Conservation (phyloP, 2,888 invertebrate species). For the Galeruca laticollis region DNA sequence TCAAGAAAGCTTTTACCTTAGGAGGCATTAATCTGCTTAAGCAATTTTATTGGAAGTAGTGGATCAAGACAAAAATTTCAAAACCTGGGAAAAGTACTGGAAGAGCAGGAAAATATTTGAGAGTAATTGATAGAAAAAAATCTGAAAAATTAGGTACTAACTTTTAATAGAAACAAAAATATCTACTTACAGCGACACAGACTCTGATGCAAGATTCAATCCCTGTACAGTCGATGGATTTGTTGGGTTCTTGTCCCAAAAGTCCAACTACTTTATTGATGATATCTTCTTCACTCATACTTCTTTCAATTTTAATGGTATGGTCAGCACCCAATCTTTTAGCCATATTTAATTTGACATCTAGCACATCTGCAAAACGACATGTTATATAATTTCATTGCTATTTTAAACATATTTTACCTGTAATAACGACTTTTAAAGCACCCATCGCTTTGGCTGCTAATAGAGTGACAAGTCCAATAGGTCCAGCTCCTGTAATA, state of each 20-base stretch:
- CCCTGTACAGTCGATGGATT: conserved; percentile 91
- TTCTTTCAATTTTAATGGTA: conserved; percentile 72
- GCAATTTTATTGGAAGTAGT: too few relatives aligned
- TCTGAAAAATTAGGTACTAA: too few relatives aligned
- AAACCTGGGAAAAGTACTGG: too few relatives aligned
- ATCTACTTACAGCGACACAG: conserved; percentile 76
- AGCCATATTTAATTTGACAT: conserved; percentile 75
- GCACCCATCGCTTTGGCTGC: conserved; percentile 90
- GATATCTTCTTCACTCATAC: conserved; percentile 71
- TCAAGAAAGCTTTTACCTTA: too few relatives aligned
- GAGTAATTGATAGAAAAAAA: too few relatives aligned
- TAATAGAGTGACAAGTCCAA: conserved; percentile 85
- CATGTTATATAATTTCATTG: background rate
- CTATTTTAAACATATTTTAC: conserved; percentile 62
- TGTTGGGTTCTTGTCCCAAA: conserved; percentile 76
- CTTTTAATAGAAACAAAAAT: too few relatives aligned
- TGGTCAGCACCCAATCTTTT: conserved; percentile 82
- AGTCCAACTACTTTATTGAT: conserved; percentile 72
- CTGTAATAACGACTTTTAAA: conserved; percentile 80
- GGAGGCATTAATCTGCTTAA: too few relatives aligned
- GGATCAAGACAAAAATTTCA: too few relatives aligned
- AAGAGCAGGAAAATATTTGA: too few relatives aligned
- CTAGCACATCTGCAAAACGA: conserved; percentile 74
- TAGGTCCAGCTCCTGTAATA: conserved; percentile 89
- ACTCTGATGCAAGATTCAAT: conserved; percentile 82